A percentile compares a stretch with the other conserved stretches of the same genome.
Conservation (phyloP, 1,140 invertebrate species). For the Meloidogyne floridensis region DNA sequence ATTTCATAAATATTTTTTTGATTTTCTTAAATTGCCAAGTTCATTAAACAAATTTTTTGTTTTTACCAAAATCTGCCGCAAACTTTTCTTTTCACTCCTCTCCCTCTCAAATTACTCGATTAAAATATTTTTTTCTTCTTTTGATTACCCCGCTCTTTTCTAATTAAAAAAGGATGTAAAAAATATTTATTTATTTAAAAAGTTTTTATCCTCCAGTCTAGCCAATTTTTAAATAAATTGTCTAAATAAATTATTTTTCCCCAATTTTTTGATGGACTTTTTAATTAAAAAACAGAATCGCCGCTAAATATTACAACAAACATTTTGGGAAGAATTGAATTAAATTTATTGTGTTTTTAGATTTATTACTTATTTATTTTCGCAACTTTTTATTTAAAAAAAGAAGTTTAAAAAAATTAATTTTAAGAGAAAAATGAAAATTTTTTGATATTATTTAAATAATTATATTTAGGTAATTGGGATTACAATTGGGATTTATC, state of each 20-base stretch:
- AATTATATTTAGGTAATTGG: too few species aligned
- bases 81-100: background rate
- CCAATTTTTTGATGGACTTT: background rate
- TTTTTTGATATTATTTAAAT: too few species aligned
- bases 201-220: background rate
- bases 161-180: background rate
- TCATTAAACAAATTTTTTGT: background rate
- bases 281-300: background rate
- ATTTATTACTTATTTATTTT: background rate
- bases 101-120: background rate
- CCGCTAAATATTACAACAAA: constrained; percentile 4
- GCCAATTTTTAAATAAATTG: background rate
- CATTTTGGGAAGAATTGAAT: background rate
- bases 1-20: too few species aligned
- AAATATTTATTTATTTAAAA: background rate
- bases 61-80: background rate
- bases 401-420: too few species aligned
- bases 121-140: background rate
- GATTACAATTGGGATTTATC: too few species aligned
- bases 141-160: background rate
- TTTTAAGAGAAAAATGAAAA: too few species aligned
- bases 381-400: background rate
- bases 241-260: background rate
- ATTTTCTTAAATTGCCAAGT: too few species aligned
- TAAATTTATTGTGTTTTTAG: background rate